Percentiles rank a stretch among this genome's conserved stretches.
Conservation (phyloP, 2,113 vertebrate species). For the Caranx melampygus region DNA sequence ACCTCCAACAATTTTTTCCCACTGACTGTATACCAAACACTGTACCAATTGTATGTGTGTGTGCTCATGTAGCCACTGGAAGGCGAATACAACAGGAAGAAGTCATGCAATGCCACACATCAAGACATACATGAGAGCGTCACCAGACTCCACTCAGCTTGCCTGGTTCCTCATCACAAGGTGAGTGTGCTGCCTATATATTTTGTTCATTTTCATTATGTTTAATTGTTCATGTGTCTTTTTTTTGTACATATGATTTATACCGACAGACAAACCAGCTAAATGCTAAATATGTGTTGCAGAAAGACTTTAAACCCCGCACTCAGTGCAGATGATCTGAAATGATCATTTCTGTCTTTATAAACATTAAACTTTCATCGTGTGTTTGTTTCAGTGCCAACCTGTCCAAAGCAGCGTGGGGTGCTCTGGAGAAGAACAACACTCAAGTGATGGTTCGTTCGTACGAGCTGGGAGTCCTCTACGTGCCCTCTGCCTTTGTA, state of each 20-base stretch:
- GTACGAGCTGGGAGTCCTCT: slow-evolving; percentile 97
- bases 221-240: background rate
- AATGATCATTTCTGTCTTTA: background rate
- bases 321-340: background rate
- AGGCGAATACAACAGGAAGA: slow-evolving; percentile 89
- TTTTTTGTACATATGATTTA: background rate
- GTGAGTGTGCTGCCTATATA: slow-evolving; percentile 59
- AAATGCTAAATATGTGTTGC: background rate
- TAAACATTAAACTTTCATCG: background rate
- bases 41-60: background rate
- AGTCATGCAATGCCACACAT: slow-evolving; percentile 96
- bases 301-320: background rate
- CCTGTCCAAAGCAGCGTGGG: slow-evolving; percentile 98
- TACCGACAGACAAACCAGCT: background rate
- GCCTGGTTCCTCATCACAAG: slow-evolving; percentile 98
- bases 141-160: slow-evolving; percentile 90
- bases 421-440: slow-evolving; percentile 92
- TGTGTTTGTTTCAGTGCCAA: slow-evolving; percentile 86
- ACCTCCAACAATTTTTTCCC: too few relatives aligned
- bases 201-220: background rate
- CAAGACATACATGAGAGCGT: slow-evolving; percentile 94
- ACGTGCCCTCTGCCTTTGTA: slow-evolving; percentile 93
- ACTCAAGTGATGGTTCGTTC: slow-evolving; percentile 96
- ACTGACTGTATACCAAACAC: too few relatives aligned
- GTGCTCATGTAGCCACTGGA: slow-evolving; percentile 87